Conservation (phyloP, 2,113 vertebrate species). For the Oryzias curvinotus region DNA sequence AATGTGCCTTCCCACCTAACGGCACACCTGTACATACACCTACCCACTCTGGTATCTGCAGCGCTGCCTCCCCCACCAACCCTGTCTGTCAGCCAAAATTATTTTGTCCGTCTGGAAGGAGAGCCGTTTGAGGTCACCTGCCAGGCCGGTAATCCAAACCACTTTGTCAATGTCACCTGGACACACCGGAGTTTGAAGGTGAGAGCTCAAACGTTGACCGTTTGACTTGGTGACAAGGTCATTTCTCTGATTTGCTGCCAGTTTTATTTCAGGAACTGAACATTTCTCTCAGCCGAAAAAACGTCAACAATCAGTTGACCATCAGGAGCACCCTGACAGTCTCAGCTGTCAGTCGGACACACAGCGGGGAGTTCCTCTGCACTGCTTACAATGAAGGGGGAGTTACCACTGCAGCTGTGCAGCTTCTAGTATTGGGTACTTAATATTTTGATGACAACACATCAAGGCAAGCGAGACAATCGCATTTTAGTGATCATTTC, state of each 20-base stretch:
- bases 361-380: conserved; percentile 82
- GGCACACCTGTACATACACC: neutral
- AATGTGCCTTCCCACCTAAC: too few relatives aligned
- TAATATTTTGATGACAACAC: too few relatives aligned
- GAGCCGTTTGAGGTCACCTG: conserved; percentile 83
- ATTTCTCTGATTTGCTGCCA: neutral
- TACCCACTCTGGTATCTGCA: conserved; percentile 23
- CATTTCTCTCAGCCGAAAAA: accelerated
- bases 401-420: conserved; percentile 39
- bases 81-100: conserved; percentile 39
- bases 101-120: conserved; percentile 76
- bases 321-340: conserved; percentile 63
- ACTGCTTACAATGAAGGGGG: conserved; percentile 65
- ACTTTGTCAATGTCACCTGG: conserved; percentile 68
- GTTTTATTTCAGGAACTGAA: conserved; percentile 19
- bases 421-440: conserved; percentile 83
- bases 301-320: accelerated
- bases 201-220: conserved; percentile 17
- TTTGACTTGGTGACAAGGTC: neutral
- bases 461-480: too few relatives aligned
- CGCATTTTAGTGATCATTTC: too few relatives aligned
- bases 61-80: conserved; percentile 5
- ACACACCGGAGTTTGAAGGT: conserved; percentile 57
- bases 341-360: conserved; percentile 48
- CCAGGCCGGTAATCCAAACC: conserved; percentile 45